Evolutionary conservation across 1,140 invertebrate species (phyloP).

Genomic region (Aphelinus certus): DNA sequence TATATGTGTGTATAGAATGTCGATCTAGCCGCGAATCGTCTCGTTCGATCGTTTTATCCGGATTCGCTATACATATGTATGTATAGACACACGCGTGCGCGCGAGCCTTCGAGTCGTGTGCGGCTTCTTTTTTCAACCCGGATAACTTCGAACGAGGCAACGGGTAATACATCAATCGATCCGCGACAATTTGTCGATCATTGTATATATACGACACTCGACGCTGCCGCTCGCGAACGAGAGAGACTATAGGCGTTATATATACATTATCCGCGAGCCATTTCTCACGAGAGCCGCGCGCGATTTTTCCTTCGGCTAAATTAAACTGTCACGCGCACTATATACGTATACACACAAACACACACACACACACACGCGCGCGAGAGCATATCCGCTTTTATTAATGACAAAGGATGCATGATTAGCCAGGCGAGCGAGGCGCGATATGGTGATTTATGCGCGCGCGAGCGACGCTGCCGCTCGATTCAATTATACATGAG

Average conservation of each 20-base stretch:
- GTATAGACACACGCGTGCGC: too few relatives aligned
- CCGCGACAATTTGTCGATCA: too few relatives aligned
- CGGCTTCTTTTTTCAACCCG: too few relatives aligned
- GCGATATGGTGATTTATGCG: too few relatives aligned
- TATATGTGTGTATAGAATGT: background rate
- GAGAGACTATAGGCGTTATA: background rate
- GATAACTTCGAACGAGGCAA: too few relatives aligned
- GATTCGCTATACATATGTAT: too few relatives aligned
- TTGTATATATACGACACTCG: too few relatives aligned
- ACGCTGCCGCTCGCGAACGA: background rate
- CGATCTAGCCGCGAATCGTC: too few relatives aligned
- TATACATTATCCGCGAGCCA: background rate
- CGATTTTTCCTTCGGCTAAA: constrained; percentile 23
- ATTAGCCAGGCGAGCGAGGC: background rate
- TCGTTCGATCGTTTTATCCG: too few relatives aligned
- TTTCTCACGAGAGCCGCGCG: background rate
- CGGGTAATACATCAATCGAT: too few relatives aligned
- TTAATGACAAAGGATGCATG: constrained; percentile 31
- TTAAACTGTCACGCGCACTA: constrained; percentile 21
- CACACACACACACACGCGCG: background rate
- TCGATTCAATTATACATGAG: background rate
- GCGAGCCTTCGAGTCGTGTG: too few relatives aligned
- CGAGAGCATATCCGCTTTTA: constrained; percentile 8
- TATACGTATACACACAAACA: too few relatives aligned
- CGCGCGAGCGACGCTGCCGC: background rate